phyloP scores from a whole-genome alignment of 2,888 invertebrate genomes.

The Meiosimyza platycephala region DNA sequence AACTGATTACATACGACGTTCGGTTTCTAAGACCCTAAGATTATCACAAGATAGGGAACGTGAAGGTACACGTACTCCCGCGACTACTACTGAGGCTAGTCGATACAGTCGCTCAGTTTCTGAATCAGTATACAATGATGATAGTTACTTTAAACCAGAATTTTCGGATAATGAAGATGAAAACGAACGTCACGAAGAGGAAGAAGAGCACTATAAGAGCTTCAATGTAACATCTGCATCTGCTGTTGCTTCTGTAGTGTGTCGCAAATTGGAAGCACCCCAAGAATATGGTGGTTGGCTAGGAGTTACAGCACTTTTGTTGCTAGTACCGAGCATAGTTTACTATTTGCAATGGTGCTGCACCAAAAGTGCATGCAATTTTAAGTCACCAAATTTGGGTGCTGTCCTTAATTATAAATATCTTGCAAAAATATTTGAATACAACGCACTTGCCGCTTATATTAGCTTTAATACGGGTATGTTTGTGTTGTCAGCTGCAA shows the following conservation, averaged over 20 bases:
- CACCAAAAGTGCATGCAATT: slow-evolving; percentile 50
- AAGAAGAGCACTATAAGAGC: slow-evolving; percentile 50
- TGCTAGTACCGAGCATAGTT: slow-evolving; percentile 52
- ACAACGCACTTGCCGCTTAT: slow-evolving; percentile 54
- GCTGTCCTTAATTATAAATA: slow-evolving; percentile 50
- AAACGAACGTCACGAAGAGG: slow-evolving; percentile 38
- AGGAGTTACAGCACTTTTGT: slow-evolving; percentile 54
- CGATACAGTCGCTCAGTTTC: slow-evolving; percentile 61
- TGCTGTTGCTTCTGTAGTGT: slow-evolving; percentile 45
- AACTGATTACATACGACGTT: slow-evolving; percentile 62
- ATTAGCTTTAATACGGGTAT: slow-evolving; percentile 56
- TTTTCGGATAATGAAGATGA: slow-evolving; percentile 51
- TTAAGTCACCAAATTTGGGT: slow-evolving; percentile 50
- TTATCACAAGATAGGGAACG: slow-evolving; percentile 29
- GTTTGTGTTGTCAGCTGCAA: slow-evolving; percentile 57
- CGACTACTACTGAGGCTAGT: slow-evolving; percentile 53
- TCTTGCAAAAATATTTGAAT: slow-evolving; percentile 54
- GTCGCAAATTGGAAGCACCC: slow-evolving; percentile 56
- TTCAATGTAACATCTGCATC: slow-evolving; percentile 48
- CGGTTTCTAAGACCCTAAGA: slow-evolving; percentile 57
- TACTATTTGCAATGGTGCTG: slow-evolving; percentile 64
- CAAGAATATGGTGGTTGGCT: slow-evolving; percentile 61
- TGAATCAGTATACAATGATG: slow-evolving; percentile 63
- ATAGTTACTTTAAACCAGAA: slow-evolving; percentile 59
- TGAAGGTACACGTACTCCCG: slow-evolving; percentile 47